phyloP scores from a whole-genome alignment of 2,113 vertebrate species.

The Crypturellus undulatus region DNA sequence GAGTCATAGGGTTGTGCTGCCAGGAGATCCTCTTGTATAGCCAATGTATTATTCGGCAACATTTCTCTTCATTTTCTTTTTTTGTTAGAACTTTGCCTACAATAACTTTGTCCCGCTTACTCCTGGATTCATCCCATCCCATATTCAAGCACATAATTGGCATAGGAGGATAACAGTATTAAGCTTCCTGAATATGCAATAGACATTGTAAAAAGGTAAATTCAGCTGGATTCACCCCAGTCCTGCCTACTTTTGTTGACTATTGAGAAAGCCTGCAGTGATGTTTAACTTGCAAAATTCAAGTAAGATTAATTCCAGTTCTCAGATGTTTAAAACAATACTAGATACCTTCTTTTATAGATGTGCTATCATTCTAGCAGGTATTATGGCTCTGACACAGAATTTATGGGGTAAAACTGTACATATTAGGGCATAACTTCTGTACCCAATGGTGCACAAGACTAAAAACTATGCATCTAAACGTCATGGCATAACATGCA shows the following conservation, averaged over 20 bases:
- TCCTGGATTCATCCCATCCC: background rate
- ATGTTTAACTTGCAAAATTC: background rate
- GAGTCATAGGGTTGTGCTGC: conserved; percentile 13
- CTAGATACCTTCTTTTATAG: background rate
- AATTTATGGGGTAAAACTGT: background rate
- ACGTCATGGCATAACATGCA: background rate
- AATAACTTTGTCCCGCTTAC: conserved; percentile 5
- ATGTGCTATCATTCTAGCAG: fast-evolving
- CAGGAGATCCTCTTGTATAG: conserved; percentile 14
- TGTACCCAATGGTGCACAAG: background rate
- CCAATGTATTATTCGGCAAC: background rate
- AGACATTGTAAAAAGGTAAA: background rate
- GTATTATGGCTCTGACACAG: background rate
- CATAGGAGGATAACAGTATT: background rate
- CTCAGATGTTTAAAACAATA: background rate
- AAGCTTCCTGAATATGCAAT: background rate
- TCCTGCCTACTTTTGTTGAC: background rate
- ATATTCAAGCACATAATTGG: background rate
- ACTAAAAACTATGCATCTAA: background rate
- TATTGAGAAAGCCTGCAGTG: background rate
- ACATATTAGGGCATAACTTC: background rate
- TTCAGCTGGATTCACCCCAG: background rate
- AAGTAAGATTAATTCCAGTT: background rate
- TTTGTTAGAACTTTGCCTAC: conserved; percentile 20
- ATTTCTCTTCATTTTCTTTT: conserved; percentile 13